Percentiles rank a stretch among this genome's conserved stretches.
phyloP scores from a whole-genome alignment of 2,797 vertebrate species.

The Mormyrops boulengeri region DNA sequence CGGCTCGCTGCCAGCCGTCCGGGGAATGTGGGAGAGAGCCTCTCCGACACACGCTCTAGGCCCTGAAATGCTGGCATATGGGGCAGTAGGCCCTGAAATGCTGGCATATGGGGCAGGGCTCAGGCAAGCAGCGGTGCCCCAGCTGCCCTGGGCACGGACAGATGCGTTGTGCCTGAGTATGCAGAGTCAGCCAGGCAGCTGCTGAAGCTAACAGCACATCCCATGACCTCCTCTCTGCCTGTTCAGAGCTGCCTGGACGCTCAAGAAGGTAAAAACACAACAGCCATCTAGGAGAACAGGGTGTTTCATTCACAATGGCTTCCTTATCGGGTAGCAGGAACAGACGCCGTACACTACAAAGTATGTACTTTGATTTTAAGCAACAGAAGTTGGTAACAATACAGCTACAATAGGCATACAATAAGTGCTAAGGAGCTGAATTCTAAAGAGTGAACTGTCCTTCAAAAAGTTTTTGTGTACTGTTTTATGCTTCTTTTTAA shows the following conservation, averaged over 20 bases:
- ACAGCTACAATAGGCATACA: not conserved
- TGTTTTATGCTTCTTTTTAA: not conserved
- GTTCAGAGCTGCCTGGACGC: not conserved
- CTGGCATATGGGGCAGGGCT: too few relatives aligned
- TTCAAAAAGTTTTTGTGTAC: not conserved
- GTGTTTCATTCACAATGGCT: not conserved
- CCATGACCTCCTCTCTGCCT: not conserved
- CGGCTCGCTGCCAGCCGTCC: slow-evolving; percentile 81
- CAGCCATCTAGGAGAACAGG: not conserved
- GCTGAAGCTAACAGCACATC: not conserved
- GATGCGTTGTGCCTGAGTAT: slow-evolving; percentile 22
- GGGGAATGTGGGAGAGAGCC: slow-evolving; percentile 74
- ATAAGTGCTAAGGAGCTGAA: not conserved
- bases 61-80: slow-evolving; percentile 65
- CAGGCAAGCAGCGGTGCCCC: not conserved
- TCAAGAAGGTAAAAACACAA: not conserved
- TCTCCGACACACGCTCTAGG: slow-evolving; percentile 80
- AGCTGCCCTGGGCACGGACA: slow-evolving; percentile 35
- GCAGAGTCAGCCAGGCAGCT: not conserved
- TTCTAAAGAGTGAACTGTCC: not conserved
- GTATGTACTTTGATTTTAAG: not conserved
- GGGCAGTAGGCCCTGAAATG: too few relatives aligned
- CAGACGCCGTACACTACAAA: not conserved
- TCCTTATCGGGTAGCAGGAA: not conserved
- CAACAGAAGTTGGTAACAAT: not conserved